Percentiles rank a stretch among this genome's conserved stretches.
Evolutionary conservation across 1,140 invertebrate genomes (phyloP).

Genomic region (Diachasmimorpha longicaudata): DNA sequence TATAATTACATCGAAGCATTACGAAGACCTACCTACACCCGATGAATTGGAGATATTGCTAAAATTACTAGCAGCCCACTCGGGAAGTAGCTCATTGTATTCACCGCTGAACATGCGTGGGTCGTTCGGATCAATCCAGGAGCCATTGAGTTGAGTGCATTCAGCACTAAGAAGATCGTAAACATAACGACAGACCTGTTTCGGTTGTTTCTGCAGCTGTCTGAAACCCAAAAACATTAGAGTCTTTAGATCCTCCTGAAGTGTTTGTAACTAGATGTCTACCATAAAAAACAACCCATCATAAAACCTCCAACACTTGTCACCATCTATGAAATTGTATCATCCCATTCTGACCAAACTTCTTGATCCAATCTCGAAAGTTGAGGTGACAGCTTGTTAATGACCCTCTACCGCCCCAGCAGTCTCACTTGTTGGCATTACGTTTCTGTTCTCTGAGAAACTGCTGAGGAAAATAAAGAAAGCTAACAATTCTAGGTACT

Average conservation of each 20-base stretch:
- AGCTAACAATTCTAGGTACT: not conserved
- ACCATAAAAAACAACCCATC: not conserved
- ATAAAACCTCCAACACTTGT: no score
- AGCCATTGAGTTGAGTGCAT: conserved; percentile 67
- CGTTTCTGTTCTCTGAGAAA: not conserved
- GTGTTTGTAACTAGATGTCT: not conserved
- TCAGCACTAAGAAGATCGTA: conserved; percentile 68
- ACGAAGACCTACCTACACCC: conserved; percentile 36
- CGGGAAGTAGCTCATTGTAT: conserved; percentile 51
- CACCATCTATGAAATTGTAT: no score
- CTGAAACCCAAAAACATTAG: conserved; percentile 57
- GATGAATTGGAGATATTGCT: conserved; percentile 53
- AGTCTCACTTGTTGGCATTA: not conserved
- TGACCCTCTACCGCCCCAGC: not conserved
- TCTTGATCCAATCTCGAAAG: not conserved
- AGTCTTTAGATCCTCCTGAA: not conserved
- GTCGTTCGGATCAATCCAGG: conserved; percentile 54
- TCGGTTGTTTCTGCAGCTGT: conserved; percentile 70
- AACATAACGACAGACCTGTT: conserved; percentile 71
- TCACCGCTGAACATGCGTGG: conserved; percentile 51
- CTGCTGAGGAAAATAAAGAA: not conserved
- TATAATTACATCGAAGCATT: no score
- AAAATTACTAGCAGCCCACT: conserved; percentile 52
- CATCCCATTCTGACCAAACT: not conserved
- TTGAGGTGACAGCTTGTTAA: not conserved